Conservation (phyloP, 1,140 invertebrate species). For the Drosophila ironensis region DNA sequence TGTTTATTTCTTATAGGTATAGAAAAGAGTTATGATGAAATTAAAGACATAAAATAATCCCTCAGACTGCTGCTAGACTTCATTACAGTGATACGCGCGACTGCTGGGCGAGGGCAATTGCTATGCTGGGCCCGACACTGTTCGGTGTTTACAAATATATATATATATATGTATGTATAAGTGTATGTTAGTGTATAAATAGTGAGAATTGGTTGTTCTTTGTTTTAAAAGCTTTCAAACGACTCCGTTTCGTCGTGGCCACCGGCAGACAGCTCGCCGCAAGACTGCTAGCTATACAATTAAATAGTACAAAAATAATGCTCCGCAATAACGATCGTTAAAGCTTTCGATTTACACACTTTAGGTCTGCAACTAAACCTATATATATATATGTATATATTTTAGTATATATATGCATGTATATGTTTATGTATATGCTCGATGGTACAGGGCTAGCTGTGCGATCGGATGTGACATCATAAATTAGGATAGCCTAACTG, state of each 20-base stretch:
- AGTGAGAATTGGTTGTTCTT: conserved; percentile 65
- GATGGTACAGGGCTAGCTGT: conserved; percentile 27
- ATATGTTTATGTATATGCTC: conserved; percentile 13
- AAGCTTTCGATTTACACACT: conserved; percentile 62
- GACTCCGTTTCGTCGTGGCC: conserved; percentile 19
- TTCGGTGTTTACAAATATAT: conserved; percentile 42
- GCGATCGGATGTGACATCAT: conserved; percentile 34
- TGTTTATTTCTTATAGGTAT: conserved; percentile 37
- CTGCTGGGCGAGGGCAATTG: neutral
- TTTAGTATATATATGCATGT: conserved; percentile 42
- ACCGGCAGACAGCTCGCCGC: conserved; percentile 12
- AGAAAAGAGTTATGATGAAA: conserved; percentile 54
- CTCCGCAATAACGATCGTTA: conserved; percentile 30
- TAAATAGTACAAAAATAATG: conserved; percentile 28
- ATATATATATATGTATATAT: conserved; percentile 30
- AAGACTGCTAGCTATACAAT: conserved; percentile 29
- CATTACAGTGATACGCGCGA: conserved; percentile 9
- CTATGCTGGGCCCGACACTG: conserved; percentile 13
- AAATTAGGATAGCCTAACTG: conserved; percentile 56
- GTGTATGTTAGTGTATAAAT: conserved; percentile 49
- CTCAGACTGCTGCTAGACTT: conserved; percentile 6
- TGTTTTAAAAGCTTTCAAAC: conserved; percentile 72
- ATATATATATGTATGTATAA: conserved; percentile 38
- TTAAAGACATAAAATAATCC: conserved; percentile 41
- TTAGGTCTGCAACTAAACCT: conserved; percentile 43